Base-by-base conservation (phyloP, 2,113 vertebrate genomes). In the Petrocephalus microphthalmus region DNA sequence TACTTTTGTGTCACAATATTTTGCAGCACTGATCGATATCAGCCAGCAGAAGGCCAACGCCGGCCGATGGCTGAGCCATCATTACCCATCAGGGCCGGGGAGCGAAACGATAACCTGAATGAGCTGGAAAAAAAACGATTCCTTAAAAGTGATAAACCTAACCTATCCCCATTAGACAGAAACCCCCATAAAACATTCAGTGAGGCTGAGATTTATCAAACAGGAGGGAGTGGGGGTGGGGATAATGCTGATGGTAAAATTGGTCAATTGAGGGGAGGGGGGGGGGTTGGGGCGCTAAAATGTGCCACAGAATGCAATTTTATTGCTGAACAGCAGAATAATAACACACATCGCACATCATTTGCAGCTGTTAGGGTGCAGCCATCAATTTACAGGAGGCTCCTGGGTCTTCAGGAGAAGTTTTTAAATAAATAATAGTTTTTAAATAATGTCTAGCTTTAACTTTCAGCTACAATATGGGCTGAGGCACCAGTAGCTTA, bases 61-160 rank as follows among this genome's bases (percentile, higher is more conserved):
- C 25, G 42, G 45, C 10, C 10, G 22, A 47, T 22, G 20, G 49
- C 81, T 47, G 22, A 84, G 10, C 33, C 6, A 15, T 84, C 22
- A 25, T 84, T 10, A 97, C 97, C 96, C 96, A 96, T 97, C 97
- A 97, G 97, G 97, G 97, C 94, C 37, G 60, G 45, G 95, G 94
- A 96, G 95, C 33, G 17, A 74, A 17, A 33, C 67, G 33, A 42
- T 37, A 19, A 42, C 37, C 6, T 5, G 10, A 84, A 84, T 29
- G 49, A 47, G 10, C 10, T 42, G 42, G 10, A 64, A 64, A 29
- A 42, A 42, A 42, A 78, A 74, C 2, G 71, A 78, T 78, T 78
- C 71, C 71, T 78, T 74, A 37, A 37, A 74, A 74, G 29, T 74
- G 67, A 74, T 74, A 74, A 78, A 78, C 15, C 17, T 7, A 13